Base-by-base conservation (phyloP, 1,140 invertebrate species). In the Drosophila cardini region DNA sequence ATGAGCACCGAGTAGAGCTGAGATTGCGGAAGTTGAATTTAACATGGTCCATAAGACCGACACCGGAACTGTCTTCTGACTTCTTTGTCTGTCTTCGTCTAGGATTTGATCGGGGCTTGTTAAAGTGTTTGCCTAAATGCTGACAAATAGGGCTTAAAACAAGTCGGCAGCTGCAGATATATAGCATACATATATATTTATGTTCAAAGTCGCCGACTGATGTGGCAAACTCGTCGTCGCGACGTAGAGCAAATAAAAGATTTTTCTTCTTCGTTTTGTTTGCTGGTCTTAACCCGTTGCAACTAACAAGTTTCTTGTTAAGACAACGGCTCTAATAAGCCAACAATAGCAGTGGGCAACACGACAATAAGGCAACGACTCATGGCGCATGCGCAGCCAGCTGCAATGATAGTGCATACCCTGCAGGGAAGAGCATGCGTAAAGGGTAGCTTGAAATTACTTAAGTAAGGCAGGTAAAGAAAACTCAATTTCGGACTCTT, bases 271-370 rank as follows among this genome's bases (percentile, higher is more conserved):
- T 64, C 38, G 46, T 30, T 53, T 53, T 52, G 58, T 72, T 67
- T 67, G 70, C 60, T 72, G 16, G 69, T 43, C 50, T 74, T 73
- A 89, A 78, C 84, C 84, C 84, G 84, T 72, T 89, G 84, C 84
- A 89, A 89, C 84, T 89, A 89, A 89, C 84, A 89, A 89, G 84
- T 89, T 89, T 89, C 84, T 89, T 72, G 77, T 89, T 89, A 89
- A 89, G 78, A 84, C 84, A 89, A 89, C 80, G 76, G 77, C 70
- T 72, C 80, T 76, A 89, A 89, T 80, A 89, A 89, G 80, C 62
- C 79, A 86, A 85, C 73, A 85, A 76, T 62, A 67, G 50, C 42
- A 62, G 55, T 34, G 21, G 21, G 4, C 21, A 26, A 26, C 21
- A 26, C 21, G 34, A 42, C 48, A 40, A 55, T n/a, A 53, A 55